These are phyloP conservation scores for Aotus griseimembra DNA, from an alignment of 2,797 vertebrate species.

Conservation along the genomic window DNA sequence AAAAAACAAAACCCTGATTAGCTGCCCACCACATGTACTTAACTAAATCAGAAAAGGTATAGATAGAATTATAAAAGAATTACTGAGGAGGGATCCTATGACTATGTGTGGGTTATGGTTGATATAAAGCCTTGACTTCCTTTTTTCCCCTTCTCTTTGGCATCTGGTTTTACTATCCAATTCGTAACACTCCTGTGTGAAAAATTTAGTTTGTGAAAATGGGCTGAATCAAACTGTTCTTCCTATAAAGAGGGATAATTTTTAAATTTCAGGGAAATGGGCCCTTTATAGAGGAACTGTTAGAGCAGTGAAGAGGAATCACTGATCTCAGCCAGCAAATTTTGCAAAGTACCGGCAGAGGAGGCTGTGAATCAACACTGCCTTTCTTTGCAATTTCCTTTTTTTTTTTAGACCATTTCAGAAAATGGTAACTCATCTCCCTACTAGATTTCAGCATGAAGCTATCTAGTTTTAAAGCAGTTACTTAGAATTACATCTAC, in stretches of 20 bases:
- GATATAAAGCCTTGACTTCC: neutral
- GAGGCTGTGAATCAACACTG: neutral
- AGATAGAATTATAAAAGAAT: constrained; percentile 32
- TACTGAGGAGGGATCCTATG: neutral
- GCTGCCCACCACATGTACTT: neutral
- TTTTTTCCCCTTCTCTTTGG: neutral
- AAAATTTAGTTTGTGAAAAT: neutral
- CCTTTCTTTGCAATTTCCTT: neutral
- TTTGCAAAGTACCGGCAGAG: neutral
- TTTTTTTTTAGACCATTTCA: neutral
- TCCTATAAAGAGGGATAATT: neutral
- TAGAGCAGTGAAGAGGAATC: neutral
- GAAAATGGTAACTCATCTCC: neutral
- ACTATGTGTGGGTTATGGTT: neutral
- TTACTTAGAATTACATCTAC: constrained; percentile 5
- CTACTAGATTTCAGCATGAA: neutral
- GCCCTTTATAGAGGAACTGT: neutral
- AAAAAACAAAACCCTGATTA: constrained; percentile 64
- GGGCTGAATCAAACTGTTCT: neutral
- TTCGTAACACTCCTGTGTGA: neutral
- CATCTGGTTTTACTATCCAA: neutral
- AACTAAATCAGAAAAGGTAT: constrained; percentile 3
- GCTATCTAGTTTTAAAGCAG: neutral
- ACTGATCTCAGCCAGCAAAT: neutral
- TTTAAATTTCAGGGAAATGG: constrained; percentile 32